These are phyloP conservation scores for Temnothorax unifasciatus DNA, from an alignment of 2,888 invertebrate genomes.

Conservation along the genomic window DNA sequence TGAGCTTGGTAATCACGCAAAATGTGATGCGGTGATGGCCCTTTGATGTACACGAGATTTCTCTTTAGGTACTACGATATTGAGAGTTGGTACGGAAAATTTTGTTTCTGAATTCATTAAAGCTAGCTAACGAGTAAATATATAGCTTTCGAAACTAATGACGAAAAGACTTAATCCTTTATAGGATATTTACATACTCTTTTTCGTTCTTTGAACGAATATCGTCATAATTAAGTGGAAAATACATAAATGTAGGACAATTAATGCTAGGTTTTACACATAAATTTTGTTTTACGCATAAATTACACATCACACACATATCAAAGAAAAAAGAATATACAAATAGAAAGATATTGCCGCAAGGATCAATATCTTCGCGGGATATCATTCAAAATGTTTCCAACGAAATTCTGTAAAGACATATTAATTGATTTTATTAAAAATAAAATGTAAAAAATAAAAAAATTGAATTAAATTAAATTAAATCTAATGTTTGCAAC, in stretches of 20 bases:
- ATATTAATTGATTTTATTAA: slow-evolving; percentile 37
- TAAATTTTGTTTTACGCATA: background rate
- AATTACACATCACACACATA: background rate
- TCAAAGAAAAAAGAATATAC: background rate
- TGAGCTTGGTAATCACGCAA: slow-evolving; percentile 47
- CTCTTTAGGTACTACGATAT: slow-evolving; percentile 25
- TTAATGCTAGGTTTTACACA: background rate
- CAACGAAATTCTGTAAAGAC: background rate
- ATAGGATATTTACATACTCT: background rate
- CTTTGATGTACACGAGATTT: slow-evolving; percentile 36
- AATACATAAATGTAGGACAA: background rate
- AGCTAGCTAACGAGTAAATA: slow-evolving; percentile 39
- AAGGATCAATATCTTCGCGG: slow-evolving; percentile 11
- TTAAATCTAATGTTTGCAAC: slow-evolving; percentile 21
- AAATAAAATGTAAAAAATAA: slow-evolving; percentile 9
- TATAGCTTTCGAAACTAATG: slow-evolving; percentile 29
- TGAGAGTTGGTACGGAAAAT: slow-evolving; percentile 31
- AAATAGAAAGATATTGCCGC: slow-evolving; percentile 11
- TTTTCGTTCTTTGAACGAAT: background rate
- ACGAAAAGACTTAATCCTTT: slow-evolving; percentile 9
- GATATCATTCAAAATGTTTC: slow-evolving; percentile 7
- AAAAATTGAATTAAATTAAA: background rate
- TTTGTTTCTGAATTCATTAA: slow-evolving; percentile 51
- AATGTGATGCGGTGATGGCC: slow-evolving; percentile 6
- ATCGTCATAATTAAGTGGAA: background rate